Conservation (phyloP, 2,113 vertebrate species). For the Paralichthys olivaceus region DNA sequence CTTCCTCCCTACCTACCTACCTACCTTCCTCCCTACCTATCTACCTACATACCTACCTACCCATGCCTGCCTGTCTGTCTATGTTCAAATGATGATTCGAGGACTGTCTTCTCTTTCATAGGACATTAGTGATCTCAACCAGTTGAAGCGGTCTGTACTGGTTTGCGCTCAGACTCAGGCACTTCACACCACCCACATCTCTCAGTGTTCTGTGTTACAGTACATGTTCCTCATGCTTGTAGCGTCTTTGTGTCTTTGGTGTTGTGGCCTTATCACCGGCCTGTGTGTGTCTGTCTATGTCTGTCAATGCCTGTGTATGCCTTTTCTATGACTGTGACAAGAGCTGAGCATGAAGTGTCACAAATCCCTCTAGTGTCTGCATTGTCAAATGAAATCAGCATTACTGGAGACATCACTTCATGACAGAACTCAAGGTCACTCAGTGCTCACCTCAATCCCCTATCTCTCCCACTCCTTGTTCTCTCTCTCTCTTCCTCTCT, state of each 20-base stretch:
- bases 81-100: not conserved
- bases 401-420: conserved; percentile 33
- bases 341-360: conserved; percentile 22
- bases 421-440: conserved; percentile 36
- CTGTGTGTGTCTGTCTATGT: not conserved
- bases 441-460: not conserved
- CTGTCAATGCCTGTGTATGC: conserved; percentile 14
- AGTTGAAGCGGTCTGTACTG: conserved; percentile 33
- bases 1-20: not conserved
- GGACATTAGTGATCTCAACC: conserved; percentile 9
- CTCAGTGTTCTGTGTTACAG: not conserved
- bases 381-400: conserved; percentile 39
- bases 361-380: conserved; percentile 18
- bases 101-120: conserved; percentile 3
- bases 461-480: not conserved
- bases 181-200: conserved; percentile 42
- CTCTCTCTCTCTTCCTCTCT: not conserved
- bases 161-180: conserved; percentile 24
- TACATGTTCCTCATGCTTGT: not conserved
- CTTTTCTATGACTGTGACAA: conserved; percentile 7
- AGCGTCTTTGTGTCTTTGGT: not conserved
- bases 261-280: too few species aligned
- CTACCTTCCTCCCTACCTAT: not conserved
- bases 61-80: not conserved
- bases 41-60: too few species aligned